Base-by-base conservation (phyloP, 1,140 invertebrate genomes). In the Doryteuthis pealeii region DNA sequence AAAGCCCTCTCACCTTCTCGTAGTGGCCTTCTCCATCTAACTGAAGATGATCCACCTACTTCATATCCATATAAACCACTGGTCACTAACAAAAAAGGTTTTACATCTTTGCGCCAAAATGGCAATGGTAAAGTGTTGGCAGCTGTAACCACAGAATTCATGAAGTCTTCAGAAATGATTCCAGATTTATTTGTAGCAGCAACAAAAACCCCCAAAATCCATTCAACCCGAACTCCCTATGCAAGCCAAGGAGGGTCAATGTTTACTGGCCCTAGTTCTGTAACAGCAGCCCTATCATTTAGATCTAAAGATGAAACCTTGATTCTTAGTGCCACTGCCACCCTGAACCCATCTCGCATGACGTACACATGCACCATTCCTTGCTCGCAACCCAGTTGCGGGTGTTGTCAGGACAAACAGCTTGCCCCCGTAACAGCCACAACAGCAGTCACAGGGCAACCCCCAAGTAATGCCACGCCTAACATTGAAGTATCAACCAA, bases 301-400 rank as follows among this genome's bases (percentile, higher is more conserved):
- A 62, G 1, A 62, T n/a, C 54, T n/a, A 62, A 62, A 62, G 26
- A 62, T 62, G 26, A 62, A 28, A 8, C 18, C 26, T 6, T 62
- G 18, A 62, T 62, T 22, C 54, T 62, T 6, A 62, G 54, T 62
- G 54, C 54, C 54, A 62, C 54, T 62, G 54, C 54, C 18, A 62
- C 54, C 6, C 1, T 62, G 18, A 28, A 62, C 54, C 54, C 54
- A n/a, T 62, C 54, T 62, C 18, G 26, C 18, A 62, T 62, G 54
- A 62, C 54, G 18, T 28, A 62, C 1, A 22, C 26, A 28, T 62
- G 54, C 18, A 62, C 54, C 18, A 62, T n/a, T 6, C 54, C 54
- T 22, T 62, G 54, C 26, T 62, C 54, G 6, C 22, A 62, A n/a
- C 22, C 54, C 10, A 22, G 18, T 28, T 62, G 54, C 54, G 18